phyloP scores from a whole-genome alignment of 2,113 vertebrate species.

The Cromileptes altivelis region DNA sequence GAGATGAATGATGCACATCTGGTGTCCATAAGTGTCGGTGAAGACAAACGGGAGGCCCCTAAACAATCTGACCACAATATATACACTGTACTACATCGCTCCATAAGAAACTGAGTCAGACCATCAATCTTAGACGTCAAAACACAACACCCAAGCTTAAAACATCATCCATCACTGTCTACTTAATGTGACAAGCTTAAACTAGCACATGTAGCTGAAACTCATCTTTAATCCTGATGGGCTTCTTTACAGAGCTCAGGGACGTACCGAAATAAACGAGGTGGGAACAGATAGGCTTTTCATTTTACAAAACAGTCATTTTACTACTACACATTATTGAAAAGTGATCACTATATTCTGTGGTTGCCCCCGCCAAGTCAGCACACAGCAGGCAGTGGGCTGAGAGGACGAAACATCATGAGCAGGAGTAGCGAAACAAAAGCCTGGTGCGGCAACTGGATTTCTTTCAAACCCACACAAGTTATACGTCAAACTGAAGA shows the following conservation, averaged over 20 bases:
- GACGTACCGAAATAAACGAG: too few relatives aligned
- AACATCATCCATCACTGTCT: slow-evolving; percentile 34
- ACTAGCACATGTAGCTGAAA: not conserved
- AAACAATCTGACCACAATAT: slow-evolving; percentile 11
- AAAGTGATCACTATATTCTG: too few relatives aligned
- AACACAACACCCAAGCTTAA: slow-evolving; percentile 31
- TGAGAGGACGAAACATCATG: too few relatives aligned
- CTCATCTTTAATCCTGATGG: not conserved
- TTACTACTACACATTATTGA: too few relatives aligned
- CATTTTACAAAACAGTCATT: too few relatives aligned
- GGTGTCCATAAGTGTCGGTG: slow-evolving; percentile 47
- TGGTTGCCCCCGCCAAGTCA: too few relatives aligned
- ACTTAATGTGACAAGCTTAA: slow-evolving; percentile 3
- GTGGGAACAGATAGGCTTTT: too few relatives aligned
- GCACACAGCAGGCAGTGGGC: too few relatives aligned
- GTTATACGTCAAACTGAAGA: too few relatives aligned
- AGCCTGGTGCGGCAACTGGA: too few relatives aligned
- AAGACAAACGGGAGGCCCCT: slow-evolving; percentile 19
- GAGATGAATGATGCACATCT: slow-evolving; percentile 48
- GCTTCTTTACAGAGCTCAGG: not conserved
- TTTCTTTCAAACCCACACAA: too few relatives aligned
- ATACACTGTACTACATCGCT: not conserved
- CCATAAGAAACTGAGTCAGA: not conserved
- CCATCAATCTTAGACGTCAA: slow-evolving; percentile 47
- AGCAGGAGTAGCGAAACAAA: too few relatives aligned